Percentiles rank a stretch among this genome's conserved stretches.
phyloP scores from a whole-genome alignment of 1,140 invertebrate species.

The Drosophila carrolli region DNA sequence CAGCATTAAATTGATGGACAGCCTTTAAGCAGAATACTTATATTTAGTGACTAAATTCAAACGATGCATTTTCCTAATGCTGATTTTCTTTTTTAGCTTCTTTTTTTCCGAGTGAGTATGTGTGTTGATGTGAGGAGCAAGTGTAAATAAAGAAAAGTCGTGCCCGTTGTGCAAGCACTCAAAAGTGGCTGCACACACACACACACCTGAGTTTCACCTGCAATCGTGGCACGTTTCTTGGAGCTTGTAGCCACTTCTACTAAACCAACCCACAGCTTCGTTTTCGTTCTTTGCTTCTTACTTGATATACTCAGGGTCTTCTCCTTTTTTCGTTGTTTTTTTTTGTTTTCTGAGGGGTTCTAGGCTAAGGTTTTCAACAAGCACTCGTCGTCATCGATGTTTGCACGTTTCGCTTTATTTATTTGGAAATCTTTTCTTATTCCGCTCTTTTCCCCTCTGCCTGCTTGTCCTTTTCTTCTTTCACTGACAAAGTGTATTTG shows the following conservation, averaged over 20 bases:
- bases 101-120: constrained; percentile 13
- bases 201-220: constrained; percentile 38
- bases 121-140: constrained; percentile 61
- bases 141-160: constrained; percentile 72
- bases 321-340: background rate
- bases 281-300: constrained; percentile 44
- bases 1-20: background rate
- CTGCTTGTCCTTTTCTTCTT: background rate
- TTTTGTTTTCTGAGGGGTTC: constrained; percentile 2
- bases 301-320: constrained; percentile 57
- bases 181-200: constrained; percentile 61
- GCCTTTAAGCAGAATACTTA: too few relatives aligned
- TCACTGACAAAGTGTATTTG: constrained; percentile 68
- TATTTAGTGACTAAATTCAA: background rate
- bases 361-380: constrained; percentile 68
- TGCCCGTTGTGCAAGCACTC: constrained; percentile 61
- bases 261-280: background rate
- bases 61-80: background rate
- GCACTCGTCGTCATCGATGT: constrained; percentile 59
- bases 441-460: background rate
- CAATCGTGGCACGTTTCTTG: constrained; percentile 56
- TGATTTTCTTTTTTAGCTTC: constrained; percentile 7
- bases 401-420: constrained; percentile 57
- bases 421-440: constrained; percentile 64
- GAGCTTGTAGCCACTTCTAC: constrained; percentile 5